Evolutionary conservation across 2,113 vertebrate genomes (phyloP).

Genomic region (Charadrius vociferus): DNA sequence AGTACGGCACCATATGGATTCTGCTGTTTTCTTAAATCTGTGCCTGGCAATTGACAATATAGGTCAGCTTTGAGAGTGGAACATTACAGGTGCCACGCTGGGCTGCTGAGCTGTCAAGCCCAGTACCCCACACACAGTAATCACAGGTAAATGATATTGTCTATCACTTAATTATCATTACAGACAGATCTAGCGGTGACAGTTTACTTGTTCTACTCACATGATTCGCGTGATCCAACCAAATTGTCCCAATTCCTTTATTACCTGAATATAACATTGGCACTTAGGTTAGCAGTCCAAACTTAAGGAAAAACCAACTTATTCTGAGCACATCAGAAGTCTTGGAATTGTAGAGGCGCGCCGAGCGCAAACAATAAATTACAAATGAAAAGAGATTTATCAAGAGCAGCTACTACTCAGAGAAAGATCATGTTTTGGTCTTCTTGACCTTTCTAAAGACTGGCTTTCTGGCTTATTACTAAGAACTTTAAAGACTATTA

Average conservation of each 20-base stretch:
- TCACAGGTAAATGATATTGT: not conserved
- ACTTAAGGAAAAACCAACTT: not conserved
- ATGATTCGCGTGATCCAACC: accelerated
- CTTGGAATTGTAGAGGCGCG: not conserved
- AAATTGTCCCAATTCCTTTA: not conserved
- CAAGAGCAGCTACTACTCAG: not conserved
- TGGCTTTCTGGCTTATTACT: conserved; percentile 28
- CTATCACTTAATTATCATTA: not conserved
- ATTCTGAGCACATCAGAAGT: not conserved
- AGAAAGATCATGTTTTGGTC: not conserved
- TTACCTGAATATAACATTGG: not conserved
- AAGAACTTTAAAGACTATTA: conserved; percentile 34
- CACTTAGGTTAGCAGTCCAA: not conserved
- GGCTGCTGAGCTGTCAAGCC: not conserved
- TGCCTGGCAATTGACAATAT: not conserved
- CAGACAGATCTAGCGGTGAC: not conserved
- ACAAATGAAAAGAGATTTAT: conserved; percentile 34
- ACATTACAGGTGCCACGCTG: not conserved
- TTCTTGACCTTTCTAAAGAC: conserved; percentile 15
- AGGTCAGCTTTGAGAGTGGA: not conserved
- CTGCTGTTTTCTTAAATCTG: not conserved
- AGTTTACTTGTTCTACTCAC: not conserved
- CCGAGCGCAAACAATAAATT: conserved; percentile 7
- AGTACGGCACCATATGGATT: not conserved
- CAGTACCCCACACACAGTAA: not conserved